Evolutionary conservation across 1,140 invertebrate genomes (phyloP).

Genomic region (Episyrphus balteatus): DNA sequence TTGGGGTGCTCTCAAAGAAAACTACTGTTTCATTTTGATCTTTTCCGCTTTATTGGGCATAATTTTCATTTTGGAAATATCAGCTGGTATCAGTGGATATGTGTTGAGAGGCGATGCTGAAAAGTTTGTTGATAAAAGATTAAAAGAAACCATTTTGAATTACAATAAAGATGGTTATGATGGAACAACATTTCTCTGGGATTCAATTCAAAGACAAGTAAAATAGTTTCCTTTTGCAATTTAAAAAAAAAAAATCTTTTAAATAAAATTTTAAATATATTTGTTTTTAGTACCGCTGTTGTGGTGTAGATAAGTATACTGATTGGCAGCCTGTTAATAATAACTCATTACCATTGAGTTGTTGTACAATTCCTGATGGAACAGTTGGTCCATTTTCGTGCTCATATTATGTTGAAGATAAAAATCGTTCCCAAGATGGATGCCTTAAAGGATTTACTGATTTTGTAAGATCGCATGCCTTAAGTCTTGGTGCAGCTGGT

Average conservation of each 20-base stretch:
- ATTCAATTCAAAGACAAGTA: slow-evolving; percentile 44
- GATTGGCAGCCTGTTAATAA: slow-evolving; percentile 46
- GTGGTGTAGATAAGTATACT: slow-evolving; percentile 45
- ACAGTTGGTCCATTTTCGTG: slow-evolving; percentile 38
- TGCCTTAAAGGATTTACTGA: slow-evolving; percentile 49
- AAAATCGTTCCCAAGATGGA: slow-evolving; percentile 32
- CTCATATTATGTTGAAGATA: slow-evolving; percentile 11
- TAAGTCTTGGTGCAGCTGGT: slow-evolving; percentile 60
- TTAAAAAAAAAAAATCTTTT: not conserved
- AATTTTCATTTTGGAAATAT: slow-evolving; percentile 71
- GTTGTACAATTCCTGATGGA: slow-evolving; percentile 44
- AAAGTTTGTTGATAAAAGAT: slow-evolving; percentile 38
- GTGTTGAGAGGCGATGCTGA: slow-evolving; percentile 50
- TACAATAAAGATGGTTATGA: slow-evolving; percentile 39
- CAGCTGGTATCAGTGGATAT: slow-evolving; percentile 70
- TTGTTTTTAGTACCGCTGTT: slow-evolving; percentile 54
- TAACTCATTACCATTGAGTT: slow-evolving; percentile 46
- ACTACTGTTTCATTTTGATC: slow-evolving; percentile 67
- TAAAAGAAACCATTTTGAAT: slow-evolving; percentile 41
- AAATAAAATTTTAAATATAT: not conserved
- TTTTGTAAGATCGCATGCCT: slow-evolving; percentile 54
- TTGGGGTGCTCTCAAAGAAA: slow-evolving; percentile 74
- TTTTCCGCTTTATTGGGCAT: slow-evolving; percentile 61
- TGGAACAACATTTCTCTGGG: slow-evolving; percentile 42
- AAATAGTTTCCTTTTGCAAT: not conserved